Evolutionary conservation across 2,888 invertebrate genomes (phyloP), one percentile per base, ranked within the genome.

Genomic region (Lamproptera curius): DNA sequence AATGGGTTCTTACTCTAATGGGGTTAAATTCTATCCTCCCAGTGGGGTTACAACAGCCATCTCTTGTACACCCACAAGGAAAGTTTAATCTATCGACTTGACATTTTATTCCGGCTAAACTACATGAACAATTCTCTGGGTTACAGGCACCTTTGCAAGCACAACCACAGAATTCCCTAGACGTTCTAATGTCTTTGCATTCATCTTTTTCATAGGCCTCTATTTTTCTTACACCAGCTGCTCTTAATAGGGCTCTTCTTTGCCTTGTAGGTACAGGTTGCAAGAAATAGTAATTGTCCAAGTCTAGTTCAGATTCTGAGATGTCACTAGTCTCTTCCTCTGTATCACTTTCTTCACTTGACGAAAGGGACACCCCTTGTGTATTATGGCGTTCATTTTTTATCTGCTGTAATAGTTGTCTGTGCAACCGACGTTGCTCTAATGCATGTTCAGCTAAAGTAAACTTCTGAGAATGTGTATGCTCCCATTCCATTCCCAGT

Each of bases 21-120:
- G 98, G 97, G 76, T 98, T 98, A 74, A 99, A 99, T 78, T 98
- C 98, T 56, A 98, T 95, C 54, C 99, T 91, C 2, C 99, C 99
- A 37, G 93, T 91, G 0, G 93, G 92, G 75, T 99, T 99, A 52
- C 93, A 94, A 79, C 99, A 99, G 39, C 97, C 96, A 65, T 97
- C 97, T 60, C 96, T 92, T 1, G 95, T 94, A 79, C 98, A 99
- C 9, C 98, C 97, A 76, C 99, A 99, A 0, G 99, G 99, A 73
- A 98, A 99, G 70, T 96, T 97, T 52, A 96, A 90, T 52, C 98
- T 91, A 80, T 99, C 98, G 45, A 99, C 98, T 90, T 98, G 98
- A 76, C 98, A 99, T 88, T 98, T 97, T 58, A 99, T 98, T 53
- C 97, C 97, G 36, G 95, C 95, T 70, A 95, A 92, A 73, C 97